Conservation (phyloP, 2,888 invertebrate species). For the Molorchus minor region DNA sequence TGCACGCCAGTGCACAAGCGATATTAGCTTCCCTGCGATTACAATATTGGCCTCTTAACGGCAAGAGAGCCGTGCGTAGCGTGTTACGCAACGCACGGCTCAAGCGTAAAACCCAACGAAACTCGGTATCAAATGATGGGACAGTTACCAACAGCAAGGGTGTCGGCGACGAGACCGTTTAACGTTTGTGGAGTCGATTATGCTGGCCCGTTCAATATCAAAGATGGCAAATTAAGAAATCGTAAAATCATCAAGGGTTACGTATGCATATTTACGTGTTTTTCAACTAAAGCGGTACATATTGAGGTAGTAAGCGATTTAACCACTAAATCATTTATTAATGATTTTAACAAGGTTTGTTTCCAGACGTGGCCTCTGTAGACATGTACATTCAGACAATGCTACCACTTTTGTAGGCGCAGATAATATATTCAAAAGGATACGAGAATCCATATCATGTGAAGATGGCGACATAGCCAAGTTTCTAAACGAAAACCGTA, state of each 20-base stretch:
- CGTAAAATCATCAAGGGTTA: not conserved
- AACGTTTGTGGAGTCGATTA: no score
- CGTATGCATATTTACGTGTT: not conserved
- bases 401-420: slow-evolving; percentile 20
- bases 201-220: no score
- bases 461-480: not conserved
- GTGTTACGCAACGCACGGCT: no score
- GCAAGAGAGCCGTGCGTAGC: no score
- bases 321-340: not conserved
- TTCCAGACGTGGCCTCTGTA: not conserved
- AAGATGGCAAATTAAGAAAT: no score
- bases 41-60: no score
- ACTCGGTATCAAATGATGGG: no score
- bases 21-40: no score
- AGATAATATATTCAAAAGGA: not conserved
- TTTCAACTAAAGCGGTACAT: slow-evolving; percentile 1
- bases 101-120: no score
- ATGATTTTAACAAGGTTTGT: slow-evolving; percentile 1
- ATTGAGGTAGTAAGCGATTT: slow-evolving; percentile 1
- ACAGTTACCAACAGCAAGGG: no score
- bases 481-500: not conserved
- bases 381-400: slow-evolving; percentile 13
- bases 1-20: no score
- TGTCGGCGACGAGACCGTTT: no score
- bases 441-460: not conserved